Evolutionary conservation across 2,797 vertebrate genomes (phyloP).

Genomic region (Acipenser transmontanus): DNA sequence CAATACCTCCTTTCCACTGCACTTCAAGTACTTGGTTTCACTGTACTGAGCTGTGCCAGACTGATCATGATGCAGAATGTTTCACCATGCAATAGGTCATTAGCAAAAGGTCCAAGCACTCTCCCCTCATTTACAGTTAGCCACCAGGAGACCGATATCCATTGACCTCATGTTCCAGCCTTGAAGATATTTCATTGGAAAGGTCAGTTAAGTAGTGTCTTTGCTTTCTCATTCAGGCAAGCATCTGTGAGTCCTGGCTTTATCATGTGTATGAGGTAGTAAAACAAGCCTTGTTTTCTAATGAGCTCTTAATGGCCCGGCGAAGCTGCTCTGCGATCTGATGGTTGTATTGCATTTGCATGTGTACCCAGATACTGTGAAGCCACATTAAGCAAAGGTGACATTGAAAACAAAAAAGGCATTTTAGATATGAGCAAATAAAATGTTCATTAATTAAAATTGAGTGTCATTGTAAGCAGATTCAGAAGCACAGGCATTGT

Average conservation of each 20-base stretch:
- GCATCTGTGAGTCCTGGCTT: background rate
- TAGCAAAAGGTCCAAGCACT: background rate
- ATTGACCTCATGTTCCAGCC: background rate
- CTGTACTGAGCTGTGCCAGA: no score
- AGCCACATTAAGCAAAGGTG: background rate
- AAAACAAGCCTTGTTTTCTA: background rate
- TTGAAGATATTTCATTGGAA: background rate
- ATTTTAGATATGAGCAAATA: no score
- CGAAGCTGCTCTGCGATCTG: background rate
- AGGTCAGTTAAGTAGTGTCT: background rate
- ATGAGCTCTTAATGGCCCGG: conserved; percentile 1
- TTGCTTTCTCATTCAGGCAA: background rate
- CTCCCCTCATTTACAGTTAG: background rate
- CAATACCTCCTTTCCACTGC: no score
- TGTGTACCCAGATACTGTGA: background rate
- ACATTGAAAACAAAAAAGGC: background rate
- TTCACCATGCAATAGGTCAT: background rate
- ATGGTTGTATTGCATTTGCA: background rate
- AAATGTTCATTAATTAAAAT: no score
- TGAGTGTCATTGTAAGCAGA: no score
- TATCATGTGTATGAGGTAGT: background rate
- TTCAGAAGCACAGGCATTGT: no score
- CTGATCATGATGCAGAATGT: no score
- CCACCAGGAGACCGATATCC: background rate
- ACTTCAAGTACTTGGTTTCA: no score